These are phyloP conservation scores for Lichenostomus cassidix DNA, from an alignment of 2,113 vertebrate genomes.

Conservation along the genomic window DNA sequence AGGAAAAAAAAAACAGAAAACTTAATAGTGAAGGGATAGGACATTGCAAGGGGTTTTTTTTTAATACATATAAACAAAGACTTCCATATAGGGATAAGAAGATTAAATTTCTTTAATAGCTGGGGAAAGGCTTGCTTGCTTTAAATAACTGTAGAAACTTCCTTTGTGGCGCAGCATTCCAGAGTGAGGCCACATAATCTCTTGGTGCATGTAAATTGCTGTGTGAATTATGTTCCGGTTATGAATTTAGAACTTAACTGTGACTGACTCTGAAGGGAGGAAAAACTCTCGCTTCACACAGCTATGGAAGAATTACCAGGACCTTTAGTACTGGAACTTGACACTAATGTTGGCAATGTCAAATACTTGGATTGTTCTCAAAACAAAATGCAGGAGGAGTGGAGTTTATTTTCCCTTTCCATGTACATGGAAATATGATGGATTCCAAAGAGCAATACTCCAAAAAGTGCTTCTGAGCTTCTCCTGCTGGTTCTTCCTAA, in stretches of 20 bases:
- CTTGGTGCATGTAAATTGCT: constrained; percentile 46
- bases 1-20: neutral
- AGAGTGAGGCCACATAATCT: constrained; percentile 63
- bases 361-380: neutral
- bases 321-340: neutral
- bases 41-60: neutral
- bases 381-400: neutral
- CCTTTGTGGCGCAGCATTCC: constrained; percentile 63
- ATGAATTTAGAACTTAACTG: constrained; percentile 60
- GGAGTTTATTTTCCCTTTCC: neutral
- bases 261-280: neutral
- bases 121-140: constrained; percentile 49
- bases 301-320: neutral
- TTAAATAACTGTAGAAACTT: constrained; percentile 63
- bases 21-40: neutral
- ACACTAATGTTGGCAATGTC: neutral
- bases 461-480: neutral
- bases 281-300: neutral
- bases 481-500: neutral
- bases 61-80: constrained; percentile 15
- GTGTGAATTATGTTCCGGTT: constrained; percentile 55
- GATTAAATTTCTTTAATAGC: constrained; percentile 67
- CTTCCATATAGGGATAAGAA: constrained; percentile 63
- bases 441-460: neutral
- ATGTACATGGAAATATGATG: neutral